phyloP scores from a whole-genome alignment of 2,113 vertebrate genomes.

The Felis catus region F.catus_Fca126_mat1.0 CM031412.1:66307001-66307500 shows the following conservation, averaged over 20 bases:
- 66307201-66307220: slow-evolving; percentile 44
- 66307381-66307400: slow-evolving; percentile 67
- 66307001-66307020: slow-evolving; percentile 56
- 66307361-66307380: slow-evolving; percentile 75
- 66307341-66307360: slow-evolving; percentile 62
- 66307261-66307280: neutral
- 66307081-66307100: slow-evolving; percentile 47
- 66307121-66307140: slow-evolving; percentile 51
- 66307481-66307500: slow-evolving; percentile 46
- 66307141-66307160: neutral
- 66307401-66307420: slow-evolving; percentile 68
- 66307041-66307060: slow-evolving; percentile 60
- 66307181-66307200: slow-evolving; percentile 59
- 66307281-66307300: slow-evolving; percentile 8
- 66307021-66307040: slow-evolving; percentile 41
- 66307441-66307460: slow-evolving; percentile 56
- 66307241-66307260: slow-evolving; percentile 37
- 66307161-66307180: neutral
- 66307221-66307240: slow-evolving; percentile 41
- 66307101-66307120: slow-evolving; percentile 53
- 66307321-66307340: slow-evolving; percentile 53
- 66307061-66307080: neutral
- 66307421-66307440: slow-evolving; percentile 74
- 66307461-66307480: slow-evolving; percentile 53
- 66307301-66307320: slow-evolving; percentile 63